phyloP scores from a whole-genome alignment of 2,888 invertebrate genomes.

The Pristionchus japonicus region DNA sequence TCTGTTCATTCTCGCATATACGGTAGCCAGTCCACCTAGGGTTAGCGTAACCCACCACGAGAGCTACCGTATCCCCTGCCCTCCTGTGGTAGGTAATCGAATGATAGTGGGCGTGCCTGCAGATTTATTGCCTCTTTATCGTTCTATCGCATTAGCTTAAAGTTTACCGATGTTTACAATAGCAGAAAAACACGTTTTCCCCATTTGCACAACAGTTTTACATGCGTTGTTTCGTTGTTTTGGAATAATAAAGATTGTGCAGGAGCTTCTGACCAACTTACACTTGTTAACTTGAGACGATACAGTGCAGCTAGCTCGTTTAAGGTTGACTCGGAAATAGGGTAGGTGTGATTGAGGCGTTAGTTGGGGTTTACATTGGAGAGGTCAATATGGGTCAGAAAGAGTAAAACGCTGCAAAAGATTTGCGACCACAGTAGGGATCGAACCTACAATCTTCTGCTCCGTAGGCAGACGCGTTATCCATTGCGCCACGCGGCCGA shows the following conservation, averaged over 20 bases:
- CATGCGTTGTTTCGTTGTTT: not conserved
- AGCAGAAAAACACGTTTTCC: not conserved
- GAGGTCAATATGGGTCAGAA: no score
- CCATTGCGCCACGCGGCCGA: conserved; percentile 58
- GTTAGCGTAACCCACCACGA: not conserved
- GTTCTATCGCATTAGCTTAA: not conserved
- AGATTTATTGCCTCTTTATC: not conserved
- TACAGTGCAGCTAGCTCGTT: no score
- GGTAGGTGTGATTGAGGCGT: no score
- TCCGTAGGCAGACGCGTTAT: conserved; percentile 74
- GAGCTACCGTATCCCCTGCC: not conserved
- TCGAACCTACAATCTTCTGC: conserved; percentile 75
- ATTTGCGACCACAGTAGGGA: conserved; percentile 42
- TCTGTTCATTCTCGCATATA: not conserved
- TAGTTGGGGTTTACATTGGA: no score
- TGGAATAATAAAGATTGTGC: not conserved
- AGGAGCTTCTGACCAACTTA: no score
- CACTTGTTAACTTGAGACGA: no score
- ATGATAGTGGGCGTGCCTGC: not conserved
- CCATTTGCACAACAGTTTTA: not conserved
- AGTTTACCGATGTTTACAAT: not conserved
- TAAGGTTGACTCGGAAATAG: no score
- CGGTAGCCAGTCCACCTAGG: not conserved
- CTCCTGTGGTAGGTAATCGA: not conserved
- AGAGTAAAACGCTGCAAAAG: not conserved